Evolutionary conservation across 2,797 vertebrate genomes (phyloP).

Genomic region (Crypturellus tataupa): DNA sequence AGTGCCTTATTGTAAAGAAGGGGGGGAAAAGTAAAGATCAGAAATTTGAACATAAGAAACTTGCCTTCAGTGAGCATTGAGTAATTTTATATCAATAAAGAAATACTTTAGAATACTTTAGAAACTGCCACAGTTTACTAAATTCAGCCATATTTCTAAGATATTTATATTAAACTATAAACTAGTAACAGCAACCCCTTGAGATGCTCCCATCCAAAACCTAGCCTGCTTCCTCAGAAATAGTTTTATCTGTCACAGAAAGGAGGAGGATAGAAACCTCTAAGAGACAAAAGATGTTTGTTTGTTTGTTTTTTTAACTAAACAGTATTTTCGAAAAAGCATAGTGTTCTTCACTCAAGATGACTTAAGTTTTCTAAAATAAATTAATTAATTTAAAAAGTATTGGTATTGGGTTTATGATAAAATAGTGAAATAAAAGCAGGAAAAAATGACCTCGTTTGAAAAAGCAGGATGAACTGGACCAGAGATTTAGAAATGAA

Average conservation of each 20-base stretch:
- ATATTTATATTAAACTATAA: background rate
- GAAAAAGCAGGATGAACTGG: background rate
- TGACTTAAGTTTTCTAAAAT: background rate
- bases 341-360: background rate
- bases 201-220: background rate
- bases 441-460: background rate
- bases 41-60: background rate
- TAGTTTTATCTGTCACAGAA: background rate
- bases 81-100: background rate
- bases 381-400: background rate
- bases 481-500: background rate
- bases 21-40: accelerated
- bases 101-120: background rate
- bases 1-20: background rate
- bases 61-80: background rate
- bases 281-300: background rate
- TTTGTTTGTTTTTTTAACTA: background rate
- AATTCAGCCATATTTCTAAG: background rate
- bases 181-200: background rate
- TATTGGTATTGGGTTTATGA: background rate
- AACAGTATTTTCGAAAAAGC: background rate
- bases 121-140: background rate
- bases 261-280: background rate
- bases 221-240: background rate
- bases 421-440: background rate